These are phyloP conservation scores for Rhincodon typus DNA, from an alignment of 2,797 vertebrate species.

Conservation along the genomic window DNA sequence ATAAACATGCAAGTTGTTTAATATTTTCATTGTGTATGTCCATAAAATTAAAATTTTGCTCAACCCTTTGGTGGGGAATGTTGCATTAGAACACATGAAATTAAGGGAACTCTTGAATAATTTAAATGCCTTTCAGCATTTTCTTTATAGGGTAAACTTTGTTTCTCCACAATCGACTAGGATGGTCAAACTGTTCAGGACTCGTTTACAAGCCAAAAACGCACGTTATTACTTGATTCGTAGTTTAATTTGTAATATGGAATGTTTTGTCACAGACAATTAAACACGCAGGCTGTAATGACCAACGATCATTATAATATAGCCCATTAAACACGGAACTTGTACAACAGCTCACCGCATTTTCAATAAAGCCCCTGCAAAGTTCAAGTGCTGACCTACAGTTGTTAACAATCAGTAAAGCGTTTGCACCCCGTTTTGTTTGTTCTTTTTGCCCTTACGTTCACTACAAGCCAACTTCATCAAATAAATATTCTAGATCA, in stretches of 20 bases:
- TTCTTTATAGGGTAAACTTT: not conserved
- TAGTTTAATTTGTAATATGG: conserved; percentile 16
- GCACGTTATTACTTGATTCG: not conserved
- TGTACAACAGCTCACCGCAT: not conserved
- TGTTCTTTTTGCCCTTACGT: not conserved
- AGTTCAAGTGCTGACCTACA: not conserved
- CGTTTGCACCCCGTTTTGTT: not conserved
- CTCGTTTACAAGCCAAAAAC: not conserved
- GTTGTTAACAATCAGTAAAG: not conserved
- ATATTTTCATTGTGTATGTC: not conserved
- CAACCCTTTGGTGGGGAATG: too few species aligned
- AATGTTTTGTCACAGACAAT: conserved; percentile 27
- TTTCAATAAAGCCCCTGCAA: not conserved
- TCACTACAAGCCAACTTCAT: not conserved
- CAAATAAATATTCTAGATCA: not conserved
- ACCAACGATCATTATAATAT: conserved; percentile 19
- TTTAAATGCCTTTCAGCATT: not conserved
- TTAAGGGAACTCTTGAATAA: not conserved
- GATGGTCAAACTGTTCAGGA: not conserved
- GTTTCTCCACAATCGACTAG: too few species aligned
- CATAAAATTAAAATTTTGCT: not conserved
- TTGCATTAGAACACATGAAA: not conserved
- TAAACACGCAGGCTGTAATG: conserved; percentile 25
- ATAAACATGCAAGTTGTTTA: not conserved
- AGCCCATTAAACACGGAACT: conserved; percentile 28